phyloP scores from a whole-genome alignment of 2,888 invertebrate genomes.

The Diadromus collaris region DNA sequence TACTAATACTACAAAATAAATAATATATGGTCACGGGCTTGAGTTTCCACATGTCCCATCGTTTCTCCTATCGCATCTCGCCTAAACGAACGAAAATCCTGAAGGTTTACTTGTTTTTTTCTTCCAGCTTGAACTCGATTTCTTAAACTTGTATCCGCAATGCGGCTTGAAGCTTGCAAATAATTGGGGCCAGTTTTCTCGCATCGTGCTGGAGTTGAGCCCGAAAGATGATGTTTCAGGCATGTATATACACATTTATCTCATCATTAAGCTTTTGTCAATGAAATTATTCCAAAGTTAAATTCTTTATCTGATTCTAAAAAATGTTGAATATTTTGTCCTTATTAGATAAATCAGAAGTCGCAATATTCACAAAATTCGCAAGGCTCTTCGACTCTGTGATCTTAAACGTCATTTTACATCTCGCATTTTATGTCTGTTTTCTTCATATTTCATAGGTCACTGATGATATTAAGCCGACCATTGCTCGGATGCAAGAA shows the following conservation, averaged over 20 bases:
- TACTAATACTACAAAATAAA: not conserved
- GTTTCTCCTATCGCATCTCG: not conserved
- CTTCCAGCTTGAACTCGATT: constrained; percentile 16
- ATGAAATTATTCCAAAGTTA: not conserved
- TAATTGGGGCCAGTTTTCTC: constrained; percentile 7
- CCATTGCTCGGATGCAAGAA: not conserved
- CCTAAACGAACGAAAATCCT: too few species aligned
- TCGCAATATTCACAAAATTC: constrained; percentile 3
- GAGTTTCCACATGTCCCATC: not conserved
- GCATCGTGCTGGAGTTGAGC: constrained; percentile 3
- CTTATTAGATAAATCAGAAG: constrained; percentile 8
- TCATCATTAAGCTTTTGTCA: not conserved
- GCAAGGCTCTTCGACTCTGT: not conserved
- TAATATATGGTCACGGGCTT: not conserved
- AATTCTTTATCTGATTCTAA: not conserved
- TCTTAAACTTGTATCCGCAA: constrained; percentile 15
- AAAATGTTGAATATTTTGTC: not conserved
- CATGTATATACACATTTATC: not conserved
- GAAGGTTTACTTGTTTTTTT: not conserved
- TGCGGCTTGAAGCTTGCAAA: constrained; percentile 3
- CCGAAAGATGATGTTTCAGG: not conserved
- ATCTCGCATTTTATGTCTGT: not conserved
- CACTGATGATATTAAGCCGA: constrained; percentile 10
- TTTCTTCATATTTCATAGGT: not conserved
- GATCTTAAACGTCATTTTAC: constrained; percentile 7